Base-by-base conservation (phyloP, 2,113 vertebrate genomes). In the Hemicordylus capensis region DNA sequence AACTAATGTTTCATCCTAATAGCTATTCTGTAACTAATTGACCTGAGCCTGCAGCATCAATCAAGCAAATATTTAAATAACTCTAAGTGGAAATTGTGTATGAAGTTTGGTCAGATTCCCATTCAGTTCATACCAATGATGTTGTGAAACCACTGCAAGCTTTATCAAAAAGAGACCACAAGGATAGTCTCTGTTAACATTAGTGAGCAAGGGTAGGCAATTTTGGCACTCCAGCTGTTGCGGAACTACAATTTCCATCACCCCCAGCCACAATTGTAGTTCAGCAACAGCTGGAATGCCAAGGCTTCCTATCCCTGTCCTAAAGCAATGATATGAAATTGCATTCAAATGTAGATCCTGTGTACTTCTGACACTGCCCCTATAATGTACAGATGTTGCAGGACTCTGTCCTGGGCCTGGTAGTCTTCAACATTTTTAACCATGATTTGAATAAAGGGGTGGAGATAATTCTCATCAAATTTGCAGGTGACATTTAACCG, bases 1-100 rank as follows among this genome's bases (percentile, higher is more conserved):
- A 66, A 81, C 31, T 17, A 11, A 0, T 9, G 10, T 0, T 1
- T 0, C 14, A 5, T 31, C 0, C 61, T n/a, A 54, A 3, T 58
- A n/a, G 59, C 44, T n/a, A 24, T 2, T 20, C 0, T 75, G 0
- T 66, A 59, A 1, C 8, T 28, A 82, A 61, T 28, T 24, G 34
- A 2, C 7, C 46, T 69, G 59, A 76, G 42, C 19, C 63, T 34
- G 37, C 28, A 34, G 44, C 7, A 72, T 28, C 5, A 19, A 46
- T 4, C 59, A 77, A 20, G 74, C 34, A 81, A 69, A 59, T 59
- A 58, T 31, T 54, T 64, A 69, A 69, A 26, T 19, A 46, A 63
- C 17, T 39, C 6, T 73, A 63, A 1, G n/a, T 20, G 3, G 10
- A 46, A 15, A 54, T 54, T 4, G 26, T 44, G 26, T 58, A 31